phyloP scores from a whole-genome alignment of 2,888 invertebrate species.

The Pseudanteris insignis region DNA sequence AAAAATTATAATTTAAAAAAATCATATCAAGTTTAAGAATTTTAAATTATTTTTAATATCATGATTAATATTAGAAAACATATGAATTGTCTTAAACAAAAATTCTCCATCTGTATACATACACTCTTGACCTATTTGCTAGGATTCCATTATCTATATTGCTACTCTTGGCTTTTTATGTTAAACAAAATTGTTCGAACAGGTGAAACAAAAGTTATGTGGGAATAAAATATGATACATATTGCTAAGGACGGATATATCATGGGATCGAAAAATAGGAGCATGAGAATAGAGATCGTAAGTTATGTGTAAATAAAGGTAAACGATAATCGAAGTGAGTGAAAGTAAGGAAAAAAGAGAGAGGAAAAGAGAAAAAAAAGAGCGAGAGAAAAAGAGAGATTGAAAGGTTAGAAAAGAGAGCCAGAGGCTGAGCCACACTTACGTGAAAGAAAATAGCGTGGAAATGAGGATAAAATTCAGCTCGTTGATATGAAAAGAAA shows the following conservation, averaged over 20 bases:
- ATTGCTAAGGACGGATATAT: no score
- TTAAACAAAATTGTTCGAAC: constrained; percentile 38
- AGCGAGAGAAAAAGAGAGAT: constrained; percentile 28
- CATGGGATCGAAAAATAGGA: constrained; percentile 11
- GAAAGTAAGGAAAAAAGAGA: constrained; percentile 27
- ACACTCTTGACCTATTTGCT: constrained; percentile 45
- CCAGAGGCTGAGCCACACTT: constrained; percentile 61
- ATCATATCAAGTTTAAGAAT: no score
- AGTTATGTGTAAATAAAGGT: constrained; percentile 20
- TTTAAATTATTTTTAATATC: no score
- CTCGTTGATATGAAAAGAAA: constrained; percentile 63
- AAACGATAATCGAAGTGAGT: constrained; percentile 29
- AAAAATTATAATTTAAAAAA: no score
- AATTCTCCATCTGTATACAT: constrained; percentile 35
- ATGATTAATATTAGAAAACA: no score
- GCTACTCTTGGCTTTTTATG: constrained; percentile 45
- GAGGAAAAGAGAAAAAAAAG: constrained; percentile 18
- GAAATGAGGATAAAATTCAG: constrained; percentile 66
- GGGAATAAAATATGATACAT: constrained; percentile 1
- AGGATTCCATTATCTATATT: constrained; percentile 45
- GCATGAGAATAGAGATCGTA: constrained; percentile 32
- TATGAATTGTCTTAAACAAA: constrained; percentile 45
- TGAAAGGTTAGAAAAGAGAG: constrained; percentile 48
- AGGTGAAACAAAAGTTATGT: constrained; percentile 31
- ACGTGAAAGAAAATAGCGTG: constrained; percentile 65